Base-by-base conservation (phyloP, 1,140 invertebrate species). In the Drosophila burlai region DNA sequence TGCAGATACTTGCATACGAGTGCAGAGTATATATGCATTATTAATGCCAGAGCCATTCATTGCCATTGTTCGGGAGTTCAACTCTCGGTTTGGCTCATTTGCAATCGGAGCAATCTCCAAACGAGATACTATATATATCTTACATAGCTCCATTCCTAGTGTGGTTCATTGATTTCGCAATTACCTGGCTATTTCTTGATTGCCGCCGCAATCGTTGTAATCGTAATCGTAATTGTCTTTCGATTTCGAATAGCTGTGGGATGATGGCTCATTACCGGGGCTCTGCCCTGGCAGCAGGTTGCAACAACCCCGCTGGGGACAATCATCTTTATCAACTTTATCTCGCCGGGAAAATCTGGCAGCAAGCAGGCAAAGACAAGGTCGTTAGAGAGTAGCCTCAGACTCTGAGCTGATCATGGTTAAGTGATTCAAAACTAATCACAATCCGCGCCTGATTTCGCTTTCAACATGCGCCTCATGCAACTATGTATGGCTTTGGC, bases 381-480 rank as follows among this genome's bases (percentile, higher is more conserved):
- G 84, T 89, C 84, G 79, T 82, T 85, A 72, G 75, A 77, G 65
- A 61, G 66, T 79, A 66, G 71, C 87, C 87, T 65, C 87, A 50
- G 54, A 84, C 87, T 65, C 87, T 54, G 54, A 84, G 55, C 62
- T 34, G 64, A 75, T 71, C 52, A 72, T 47, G 67, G 66, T 80
- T 69, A 69, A 83, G 80, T 63, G 71, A 73, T 73, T 73, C 69
- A 73, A 73, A 73, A 73, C 66, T 59, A 72, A 73, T 60, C 66
- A 72, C 69, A 69, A 72, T 80, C 66, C 63, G 61, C 43, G 49
- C 64, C 67, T 65, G 84, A 81, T 89, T 89, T 89, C 85, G 85
- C 85, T 89, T 90, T 84, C 81, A 81, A 76, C 81, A 63, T 69
- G 68, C 54, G 55, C 64, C 68, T 61, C 81, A 87, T 87, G 83